Evolutionary conservation across 1,140 invertebrate genomes (phyloP).

Genomic region (Hypothenemus hampei): DNA sequence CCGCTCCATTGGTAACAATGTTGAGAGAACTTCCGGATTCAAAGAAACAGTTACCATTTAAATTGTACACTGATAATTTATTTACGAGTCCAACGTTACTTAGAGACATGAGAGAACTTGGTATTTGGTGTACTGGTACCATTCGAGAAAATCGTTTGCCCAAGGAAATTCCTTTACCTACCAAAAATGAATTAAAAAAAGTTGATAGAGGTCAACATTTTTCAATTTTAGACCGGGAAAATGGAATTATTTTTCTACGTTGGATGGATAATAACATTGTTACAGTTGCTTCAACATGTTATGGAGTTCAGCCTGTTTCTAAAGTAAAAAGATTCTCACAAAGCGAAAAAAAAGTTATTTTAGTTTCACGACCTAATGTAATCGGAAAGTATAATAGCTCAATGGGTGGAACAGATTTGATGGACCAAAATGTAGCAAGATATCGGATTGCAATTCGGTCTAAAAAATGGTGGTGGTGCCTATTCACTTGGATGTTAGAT

Average conservation of each 20-base stretch:
- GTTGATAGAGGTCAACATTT: slow-evolving; percentile 6
- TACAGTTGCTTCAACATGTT: slow-evolving; percentile 34
- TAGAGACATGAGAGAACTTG: slow-evolving; percentile 23
- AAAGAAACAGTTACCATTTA: slow-evolving; percentile 23
- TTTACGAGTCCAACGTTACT: slow-evolving; percentile 35
- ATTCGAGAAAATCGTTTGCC: slow-evolving; percentile 27
- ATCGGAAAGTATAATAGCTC: slow-evolving; percentile 37
- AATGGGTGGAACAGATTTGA: slow-evolving; percentile 42
- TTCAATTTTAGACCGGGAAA: slow-evolving; percentile 12
- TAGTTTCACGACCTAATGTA: slow-evolving; percentile 30
- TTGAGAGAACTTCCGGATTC: slow-evolving; percentile 26
- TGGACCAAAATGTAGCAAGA: slow-evolving; percentile 41
- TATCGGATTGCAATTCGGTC: slow-evolving; percentile 40
- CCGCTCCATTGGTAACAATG: slow-evolving; percentile 31
- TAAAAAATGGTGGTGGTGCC: slow-evolving; percentile 44
- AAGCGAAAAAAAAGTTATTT: slow-evolving; percentile 33
- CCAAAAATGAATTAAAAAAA: slow-evolving; percentile 7
- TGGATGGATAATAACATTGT: slow-evolving; percentile 40
- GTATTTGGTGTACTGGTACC: slow-evolving; percentile 22
- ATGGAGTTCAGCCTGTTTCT: slow-evolving; percentile 31
- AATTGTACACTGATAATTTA: slow-evolving; percentile 37
- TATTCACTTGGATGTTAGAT: slow-evolving; percentile 40
- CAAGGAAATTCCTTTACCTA: slow-evolving; percentile 15
- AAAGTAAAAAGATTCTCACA: slow-evolving; percentile 35
- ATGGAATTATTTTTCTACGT: slow-evolving; percentile 31